Percentiles rank a stretch among this genome's conserved stretches.
Evolutionary conservation across 2,888 invertebrate genomes (phyloP).

Genomic region (Eurois occulta): DNA sequence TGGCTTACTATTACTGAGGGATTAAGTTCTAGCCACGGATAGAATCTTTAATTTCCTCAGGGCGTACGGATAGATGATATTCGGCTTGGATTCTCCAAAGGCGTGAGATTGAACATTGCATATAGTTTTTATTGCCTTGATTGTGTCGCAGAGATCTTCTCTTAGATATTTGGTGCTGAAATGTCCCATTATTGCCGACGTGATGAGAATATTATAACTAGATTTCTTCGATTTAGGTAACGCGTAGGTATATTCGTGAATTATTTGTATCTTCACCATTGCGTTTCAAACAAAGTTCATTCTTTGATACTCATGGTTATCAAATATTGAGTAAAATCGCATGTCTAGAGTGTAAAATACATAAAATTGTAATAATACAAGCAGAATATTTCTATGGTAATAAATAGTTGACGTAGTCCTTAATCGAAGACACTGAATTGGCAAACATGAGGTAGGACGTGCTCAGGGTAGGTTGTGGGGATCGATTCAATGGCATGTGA

Average conservation of each 20-base stretch:
- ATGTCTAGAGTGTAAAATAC: neutral
- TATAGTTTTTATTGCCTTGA: constrained; percentile 64
- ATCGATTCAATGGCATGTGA: neutral
- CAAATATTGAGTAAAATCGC: neutral
- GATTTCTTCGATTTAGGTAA: constrained; percentile 33
- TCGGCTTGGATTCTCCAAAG: constrained; percentile 75
- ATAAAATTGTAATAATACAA: neutral
- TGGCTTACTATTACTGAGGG: constrained; percentile 85
- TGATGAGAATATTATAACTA: constrained; percentile 39
- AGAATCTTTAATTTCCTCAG: constrained; percentile 90
- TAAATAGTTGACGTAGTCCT: neutral
- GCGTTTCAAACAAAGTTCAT: neutral
- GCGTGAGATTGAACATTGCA: constrained; percentile 66
- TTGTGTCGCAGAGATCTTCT: constrained; percentile 46
- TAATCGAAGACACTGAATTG: neutral
- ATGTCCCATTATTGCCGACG: constrained; percentile 60
- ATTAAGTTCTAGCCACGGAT: constrained; percentile 87
- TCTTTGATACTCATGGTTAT: neutral
- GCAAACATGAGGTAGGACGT: neutral
- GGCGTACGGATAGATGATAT: constrained; percentile 82
- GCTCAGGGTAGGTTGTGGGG: neutral
- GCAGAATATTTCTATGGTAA: neutral
- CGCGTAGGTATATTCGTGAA: neutral
- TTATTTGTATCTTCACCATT: constrained; percentile 18
- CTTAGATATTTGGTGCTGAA: constrained; percentile 48